phyloP scores from a whole-genome alignment of 2,113 vertebrate species.

The Pavo muticus region DNA sequence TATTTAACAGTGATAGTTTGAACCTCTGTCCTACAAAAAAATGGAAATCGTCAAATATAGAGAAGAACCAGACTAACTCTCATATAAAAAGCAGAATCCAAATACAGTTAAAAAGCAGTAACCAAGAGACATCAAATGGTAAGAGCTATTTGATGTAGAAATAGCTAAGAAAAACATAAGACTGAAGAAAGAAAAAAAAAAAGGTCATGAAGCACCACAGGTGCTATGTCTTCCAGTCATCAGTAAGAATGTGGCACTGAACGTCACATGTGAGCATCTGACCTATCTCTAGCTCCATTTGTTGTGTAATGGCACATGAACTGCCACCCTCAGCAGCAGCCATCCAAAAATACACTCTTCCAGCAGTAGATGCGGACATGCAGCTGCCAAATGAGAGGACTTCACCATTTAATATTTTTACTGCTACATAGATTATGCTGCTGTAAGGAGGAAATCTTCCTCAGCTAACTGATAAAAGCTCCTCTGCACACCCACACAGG shows the following conservation, averaged over 20 bases:
- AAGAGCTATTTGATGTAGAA: background rate
- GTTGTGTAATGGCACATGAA: background rate
- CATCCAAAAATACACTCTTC: background rate
- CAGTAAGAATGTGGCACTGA: background rate
- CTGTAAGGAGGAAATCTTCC: background rate
- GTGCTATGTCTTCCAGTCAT: rapidly evolving
- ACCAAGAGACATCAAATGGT: background rate
- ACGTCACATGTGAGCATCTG: background rate
- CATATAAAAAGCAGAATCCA: background rate
- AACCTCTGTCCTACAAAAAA: background rate
- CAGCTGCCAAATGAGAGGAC: background rate
- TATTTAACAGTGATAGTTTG: background rate
- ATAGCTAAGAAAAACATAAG: background rate
- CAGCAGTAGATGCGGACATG: background rate
- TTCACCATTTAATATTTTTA: background rate
- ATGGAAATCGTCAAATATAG: background rate
- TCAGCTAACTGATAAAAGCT: background rate
- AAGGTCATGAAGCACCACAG: background rate
- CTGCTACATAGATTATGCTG: background rate
- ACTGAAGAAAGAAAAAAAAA: background rate
- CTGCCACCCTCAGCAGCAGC: background rate
- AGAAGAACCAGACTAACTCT: background rate
- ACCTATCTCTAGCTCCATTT: background rate
- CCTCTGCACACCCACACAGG: background rate
- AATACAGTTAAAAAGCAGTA: background rate